Evolutionary conservation across 1,140 invertebrate species (phyloP), one percentile per base, ranked within the genome.

Genomic region (Cheumatopsyche charites): DNA sequence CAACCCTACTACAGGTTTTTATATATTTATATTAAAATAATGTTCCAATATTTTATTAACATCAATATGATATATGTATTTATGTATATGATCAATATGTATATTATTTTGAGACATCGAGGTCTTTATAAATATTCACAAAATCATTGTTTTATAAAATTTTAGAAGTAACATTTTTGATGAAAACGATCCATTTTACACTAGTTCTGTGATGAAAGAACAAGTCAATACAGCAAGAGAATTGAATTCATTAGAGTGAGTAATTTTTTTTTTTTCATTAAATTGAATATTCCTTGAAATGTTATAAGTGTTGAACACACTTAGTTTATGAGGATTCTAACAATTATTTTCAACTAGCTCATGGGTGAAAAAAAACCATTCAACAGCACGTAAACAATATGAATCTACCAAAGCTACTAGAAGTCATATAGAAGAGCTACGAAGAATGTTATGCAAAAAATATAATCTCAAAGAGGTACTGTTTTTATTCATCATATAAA

Each of bases 351-450:
- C 70, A 36, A 36, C 9, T 36, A 88, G 85, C 76, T 80, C 82
- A 6, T 93, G 90, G 87, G 79, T 92, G 58, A 80, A 86, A 70
- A 86, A 86, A 77, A 88, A 92, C 79, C 81, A 86, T 67, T 81
- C 85, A 49, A 83, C 85, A 71, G 90, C 90, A 9, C 83, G 86
- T 43, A 81, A 86, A 47, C 88, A 87, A 77, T 78, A 86, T 43
- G 80, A 85, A 73, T 84, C 85, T n/a, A 87, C 85, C 67, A 80
- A 82, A 76, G 89, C 90, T 6, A 80, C 91, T 1, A 80, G 87
- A 67, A 85, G 88, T 67, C 90, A 92, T 80, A 87, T 90, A 1
- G 77, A 83, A 63, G 85, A 86, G 76, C 78, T 92, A 13, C 83
- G 85, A 73, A 78, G 84, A 45, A 75, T 81, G 62, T 79, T 93